Evolutionary conservation across 1,140 invertebrate species (phyloP), one percentile per base, ranked within the genome.

Genomic region (Acromyrmex echinatior): DNA sequence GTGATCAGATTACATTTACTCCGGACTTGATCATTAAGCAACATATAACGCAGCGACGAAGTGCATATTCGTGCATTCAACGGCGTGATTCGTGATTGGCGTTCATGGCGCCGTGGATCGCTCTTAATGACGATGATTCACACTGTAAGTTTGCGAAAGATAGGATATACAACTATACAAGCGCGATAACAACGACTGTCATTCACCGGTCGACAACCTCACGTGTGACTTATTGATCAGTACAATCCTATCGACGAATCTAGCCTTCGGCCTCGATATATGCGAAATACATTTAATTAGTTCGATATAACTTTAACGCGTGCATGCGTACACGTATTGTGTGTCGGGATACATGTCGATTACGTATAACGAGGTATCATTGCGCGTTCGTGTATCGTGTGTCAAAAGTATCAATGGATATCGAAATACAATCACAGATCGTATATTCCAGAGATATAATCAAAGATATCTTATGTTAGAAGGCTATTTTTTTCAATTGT

Each of bases 361-460:
- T 77, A 56, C 79, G 79, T 14, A 51, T 79, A 85, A 90, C 62
- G 0, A 68, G 31, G 56, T 68, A 79, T 89, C 68, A 28, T 39
- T 28, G 77, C 71, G 14, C 18, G 63, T 51, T 80, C 51, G 25
- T 62, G 35, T 79, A 70, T 68, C 62, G 18, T n/a, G 28, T 79
- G 25, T 78, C 73, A 79, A 76, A 88, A 73, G 77, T 89, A 65
- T 88, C 88, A 84, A 76, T 53, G 62, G 68, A 51, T 90, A 88
- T 85, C 74, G 91, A 88, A 89, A 91, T 91, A 76, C 78, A 73
- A 91, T 91, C 66, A 63, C 77, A 31, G 78, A 91, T 91, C 62
- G 70, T 71, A 31, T 77, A 60, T 85, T 73, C 53, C 76, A 76
- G 62, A 28, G 71, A 81, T 31, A 12, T 31, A 49, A 62, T 74